phyloP scores from a whole-genome alignment of 2,113 vertebrate genomes.

The Hippopotamus amphibius region DNA sequence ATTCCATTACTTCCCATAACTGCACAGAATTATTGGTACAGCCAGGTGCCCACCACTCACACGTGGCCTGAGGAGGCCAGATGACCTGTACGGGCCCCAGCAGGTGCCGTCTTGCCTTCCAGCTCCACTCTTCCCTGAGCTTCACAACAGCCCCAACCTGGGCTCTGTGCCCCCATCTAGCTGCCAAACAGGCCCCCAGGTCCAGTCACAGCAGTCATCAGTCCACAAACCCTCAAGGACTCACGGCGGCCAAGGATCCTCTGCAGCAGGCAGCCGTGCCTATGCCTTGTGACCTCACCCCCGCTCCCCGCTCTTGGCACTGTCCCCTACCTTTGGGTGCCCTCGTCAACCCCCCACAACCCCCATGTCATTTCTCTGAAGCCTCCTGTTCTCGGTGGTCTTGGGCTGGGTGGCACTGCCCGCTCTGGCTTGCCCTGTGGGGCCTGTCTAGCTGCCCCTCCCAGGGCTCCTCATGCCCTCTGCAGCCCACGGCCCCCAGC shows the following conservation, averaged over 20 bases:
- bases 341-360: not conserved
- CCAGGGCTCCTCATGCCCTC: not conserved
- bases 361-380: not conserved
- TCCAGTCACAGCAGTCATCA: not conserved
- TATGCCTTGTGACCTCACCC: not conserved
- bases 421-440: not conserved
- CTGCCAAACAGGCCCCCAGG: not conserved
- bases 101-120: rapidly evolving
- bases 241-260: not conserved
- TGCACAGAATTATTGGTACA: rapidly evolving
- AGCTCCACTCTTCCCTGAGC: not conserved
- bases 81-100: rapidly evolving
- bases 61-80: rapidly evolving
- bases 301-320: not conserved
- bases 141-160: not conserved
- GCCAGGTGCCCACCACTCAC: not conserved
- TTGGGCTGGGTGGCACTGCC: not conserved
- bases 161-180: not conserved
- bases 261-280: no score
- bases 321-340: not conserved
- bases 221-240: not conserved
- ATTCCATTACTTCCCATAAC: not conserved
- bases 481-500: no score
- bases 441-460: not conserved
- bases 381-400: not conserved